Evolutionary conservation across 2,888 invertebrate genomes (phyloP).

Genomic region (Suillia variegata): DNA sequence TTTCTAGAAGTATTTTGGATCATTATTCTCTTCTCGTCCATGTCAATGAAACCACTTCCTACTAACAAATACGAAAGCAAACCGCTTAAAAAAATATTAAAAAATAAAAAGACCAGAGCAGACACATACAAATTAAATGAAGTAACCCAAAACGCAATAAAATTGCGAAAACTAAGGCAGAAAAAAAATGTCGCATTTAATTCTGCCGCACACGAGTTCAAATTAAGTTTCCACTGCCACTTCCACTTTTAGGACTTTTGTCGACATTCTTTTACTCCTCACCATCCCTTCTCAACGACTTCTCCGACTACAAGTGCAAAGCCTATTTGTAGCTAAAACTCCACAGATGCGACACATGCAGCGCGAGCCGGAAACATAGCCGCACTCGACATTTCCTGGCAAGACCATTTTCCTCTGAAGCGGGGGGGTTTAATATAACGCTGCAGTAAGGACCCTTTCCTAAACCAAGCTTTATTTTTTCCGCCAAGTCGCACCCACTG

Average conservation of each 20-base stretch:
- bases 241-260: neutral
- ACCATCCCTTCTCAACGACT: neutral
- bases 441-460: no score
- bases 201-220: neutral
- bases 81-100: neutral
- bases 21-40: no score
- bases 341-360: neutral
- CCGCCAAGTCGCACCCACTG: neutral
- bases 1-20: no score
- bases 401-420: no score
- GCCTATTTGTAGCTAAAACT: neutral
- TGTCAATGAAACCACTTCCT: no score
- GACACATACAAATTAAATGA: constrained; percentile 1
- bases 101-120: neutral
- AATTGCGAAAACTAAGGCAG: no score
- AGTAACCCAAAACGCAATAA: neutral
- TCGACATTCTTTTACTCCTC: no score
- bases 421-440: no score
- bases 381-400: constrained; percentile 4
- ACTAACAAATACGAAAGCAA: no score
- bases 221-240: constrained; percentile 1
- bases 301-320: neutral
- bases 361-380: neutral
- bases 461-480: no score
- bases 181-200: constrained; percentile 6